These are phyloP conservation scores for Ceratoteleas bidentatus DNA, from an alignment of 1,140 invertebrate species.

Conservation along the genomic window DNA sequence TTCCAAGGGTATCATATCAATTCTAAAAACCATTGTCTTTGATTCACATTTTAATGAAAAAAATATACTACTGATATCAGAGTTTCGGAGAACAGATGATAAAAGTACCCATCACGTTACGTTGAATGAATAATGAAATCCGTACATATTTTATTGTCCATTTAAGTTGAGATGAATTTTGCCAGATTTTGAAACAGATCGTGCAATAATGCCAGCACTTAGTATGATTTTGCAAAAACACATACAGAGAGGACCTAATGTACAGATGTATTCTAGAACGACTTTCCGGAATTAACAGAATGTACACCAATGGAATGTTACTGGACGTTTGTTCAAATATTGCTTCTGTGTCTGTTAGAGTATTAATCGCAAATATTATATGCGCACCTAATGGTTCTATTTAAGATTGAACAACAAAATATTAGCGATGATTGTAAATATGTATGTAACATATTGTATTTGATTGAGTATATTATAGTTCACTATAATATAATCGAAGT, in stretches of 20 bases:
- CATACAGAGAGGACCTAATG: constrained; percentile 40
- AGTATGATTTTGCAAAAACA: constrained; percentile 21
- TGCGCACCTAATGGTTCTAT: constrained; percentile 41
- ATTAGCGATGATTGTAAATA: constrained; percentile 62
- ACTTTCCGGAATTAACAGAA: constrained; percentile 29
- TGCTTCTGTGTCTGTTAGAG: constrained; percentile 52
- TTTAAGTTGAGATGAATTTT: background rate
- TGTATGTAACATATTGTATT: constrained; percentile 64
- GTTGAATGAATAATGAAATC: too few relatives aligned
- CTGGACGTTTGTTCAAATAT: constrained; percentile 50
- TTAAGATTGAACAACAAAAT: constrained; percentile 48
- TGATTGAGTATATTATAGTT: constrained; percentile 58
- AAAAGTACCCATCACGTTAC: too few relatives aligned
- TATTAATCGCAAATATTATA: constrained; percentile 59
- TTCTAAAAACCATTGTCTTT: constrained; percentile 16
- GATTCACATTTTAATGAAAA: constrained; percentile 30
- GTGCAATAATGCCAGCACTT: constrained; percentile 29
- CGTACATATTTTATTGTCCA: background rate
- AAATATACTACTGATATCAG: constrained; percentile 10
- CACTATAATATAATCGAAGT: constrained; percentile 5
- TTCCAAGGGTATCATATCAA: background rate
- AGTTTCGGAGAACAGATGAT: too few relatives aligned
- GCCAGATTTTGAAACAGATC: background rate
- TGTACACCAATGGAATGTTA: constrained; percentile 47
- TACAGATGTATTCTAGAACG: constrained; percentile 45